Percentiles rank a stretch among this genome's conserved stretches.
These are phyloP conservation scores for Chelon labrosus DNA, from an alignment of 2,797 vertebrate species.

Conservation along the genomic window DNA sequence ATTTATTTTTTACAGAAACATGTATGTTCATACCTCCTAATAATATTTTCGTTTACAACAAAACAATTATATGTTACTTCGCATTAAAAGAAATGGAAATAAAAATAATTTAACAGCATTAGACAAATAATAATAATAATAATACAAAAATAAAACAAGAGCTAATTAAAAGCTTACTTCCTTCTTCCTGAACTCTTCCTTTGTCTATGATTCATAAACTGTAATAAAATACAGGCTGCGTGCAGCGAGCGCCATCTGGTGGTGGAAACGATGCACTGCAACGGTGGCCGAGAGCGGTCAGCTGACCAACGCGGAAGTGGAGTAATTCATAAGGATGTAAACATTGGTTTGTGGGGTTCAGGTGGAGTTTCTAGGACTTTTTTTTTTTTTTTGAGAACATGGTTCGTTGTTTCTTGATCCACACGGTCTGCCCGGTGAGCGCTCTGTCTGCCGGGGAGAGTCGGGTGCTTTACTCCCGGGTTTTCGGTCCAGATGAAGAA, in stretches of 20 bases:
- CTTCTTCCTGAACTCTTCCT: not conserved
- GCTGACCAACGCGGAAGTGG: conserved; percentile 80
- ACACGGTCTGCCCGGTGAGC: conserved; percentile 83
- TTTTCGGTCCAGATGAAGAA: conserved; percentile 82
- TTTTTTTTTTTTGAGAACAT: conserved; percentile 70
- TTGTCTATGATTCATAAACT: not conserved
- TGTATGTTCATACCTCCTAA: too few relatives aligned
- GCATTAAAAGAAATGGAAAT: too few relatives aligned
- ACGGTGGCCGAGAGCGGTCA: conserved; percentile 55
- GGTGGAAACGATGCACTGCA: conserved; percentile 2
- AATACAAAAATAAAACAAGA: too few relatives aligned
- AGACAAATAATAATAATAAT: too few relatives aligned
- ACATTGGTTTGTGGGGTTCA: accelerated
- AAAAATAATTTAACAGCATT: too few relatives aligned
- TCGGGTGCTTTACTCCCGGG: conserved; percentile 86
- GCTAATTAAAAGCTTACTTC: too few relatives aligned
- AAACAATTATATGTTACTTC: too few relatives aligned
- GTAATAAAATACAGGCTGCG: not conserved
- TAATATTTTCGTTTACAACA: too few relatives aligned
- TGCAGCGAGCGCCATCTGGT: conserved; percentile 59
- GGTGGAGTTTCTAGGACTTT: accelerated
- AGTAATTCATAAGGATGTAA: too few relatives aligned
- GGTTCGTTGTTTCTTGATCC: conserved; percentile 90
- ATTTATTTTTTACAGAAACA: too few relatives aligned
- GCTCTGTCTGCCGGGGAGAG: conserved; percentile 77